Evolutionary conservation across 92 coral and sea anemone species (phyloP), one percentile per base, ranked within the genome.

Genomic region (Umimayanthus chanpuru): DNA sequence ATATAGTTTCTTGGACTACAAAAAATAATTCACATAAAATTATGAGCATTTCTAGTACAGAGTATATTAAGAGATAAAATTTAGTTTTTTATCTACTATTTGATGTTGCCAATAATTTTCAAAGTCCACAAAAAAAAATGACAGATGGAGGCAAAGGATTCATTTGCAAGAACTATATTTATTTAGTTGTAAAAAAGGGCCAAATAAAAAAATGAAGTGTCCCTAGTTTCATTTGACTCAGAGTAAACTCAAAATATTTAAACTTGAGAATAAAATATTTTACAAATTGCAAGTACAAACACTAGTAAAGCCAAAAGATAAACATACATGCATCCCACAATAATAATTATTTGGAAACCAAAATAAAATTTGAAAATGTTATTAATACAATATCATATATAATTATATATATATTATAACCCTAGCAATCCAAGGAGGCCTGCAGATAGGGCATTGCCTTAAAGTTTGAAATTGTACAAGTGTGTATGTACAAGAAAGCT

Each of bases 271-370:
- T 41, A 73, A 73, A 75, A 21, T 65, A 38, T 38, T 36, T 81
- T 81, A 53, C 29, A 53, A 23, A 56, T 23, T 58, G 71, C 44
- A 81, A 68, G 32, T 83, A 70, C 43, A 65, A 68, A 67, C 39
- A 68, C 58, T 44, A 15, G 43, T n/a, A 36, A 36, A 9, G 28
- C 9, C 18, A 70, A 39, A 15, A 41, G 38, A 25, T 41, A 67
- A 50, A 4, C 30, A n/a, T 47, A 73, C 44, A 73, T 32, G 40
- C 21, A 68, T 53, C 77, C 77, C 14, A 29, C 70, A 23, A 47
- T 44, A 83, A 72, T 83, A 23, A 47, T 44, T 70, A 72, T 83
- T 83, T 83, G 23, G 87, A 83, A 83, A 83, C 87, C 87, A 83
- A 83, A 83, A 68, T 83, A 83, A 82, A 70, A 26, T 18, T 67